A percentile compares a stretch with the other conserved stretches of the same genome.
Evolutionary conservation across 2,797 vertebrate species (phyloP).

Genomic region (Poeciliopsis turneri): DNA sequence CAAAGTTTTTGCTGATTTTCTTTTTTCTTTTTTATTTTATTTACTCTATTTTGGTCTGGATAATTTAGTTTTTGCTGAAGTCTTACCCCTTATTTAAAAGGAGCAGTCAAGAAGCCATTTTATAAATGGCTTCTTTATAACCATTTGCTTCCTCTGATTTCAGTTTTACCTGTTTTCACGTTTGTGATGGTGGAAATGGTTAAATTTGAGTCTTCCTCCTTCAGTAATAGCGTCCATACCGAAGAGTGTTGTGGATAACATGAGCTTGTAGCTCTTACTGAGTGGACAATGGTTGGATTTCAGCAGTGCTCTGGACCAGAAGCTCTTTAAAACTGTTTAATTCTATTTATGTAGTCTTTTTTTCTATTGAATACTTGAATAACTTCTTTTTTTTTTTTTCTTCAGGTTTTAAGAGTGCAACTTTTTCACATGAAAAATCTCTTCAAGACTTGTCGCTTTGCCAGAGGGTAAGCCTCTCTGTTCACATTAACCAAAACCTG

Average conservation of each 20-base stretch:
- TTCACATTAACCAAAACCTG: background rate
- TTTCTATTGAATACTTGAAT: background rate
- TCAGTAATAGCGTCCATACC: background rate
- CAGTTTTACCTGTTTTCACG: background rate
- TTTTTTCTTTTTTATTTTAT: background rate
- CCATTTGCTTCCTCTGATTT: background rate
- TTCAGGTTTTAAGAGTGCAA: constrained; percentile 90
- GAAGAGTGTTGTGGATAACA: background rate
- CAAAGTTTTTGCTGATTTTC: background rate
- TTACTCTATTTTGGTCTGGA: background rate
- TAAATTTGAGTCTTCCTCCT: background rate
- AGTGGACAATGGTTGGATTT: background rate
- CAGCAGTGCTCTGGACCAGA: too few relatives aligned
- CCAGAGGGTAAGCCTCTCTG: constrained; percentile 86
- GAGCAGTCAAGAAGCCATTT: background rate
- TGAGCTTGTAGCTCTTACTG: background rate
- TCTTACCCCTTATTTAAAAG: background rate
- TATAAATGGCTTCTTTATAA: background rate
- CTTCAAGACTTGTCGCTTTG: constrained; percentile 93
- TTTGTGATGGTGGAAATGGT: background rate
- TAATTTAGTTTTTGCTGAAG: background rate
- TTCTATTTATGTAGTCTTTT: background rate
- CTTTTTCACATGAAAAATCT: constrained; percentile 97
- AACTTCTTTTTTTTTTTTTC: background rate
- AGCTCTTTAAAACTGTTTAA: background rate